Evolutionary conservation across 2,888 invertebrate species (phyloP), one percentile per base, ranked within the genome.

Genomic region (Hyalella azteca): DNA sequence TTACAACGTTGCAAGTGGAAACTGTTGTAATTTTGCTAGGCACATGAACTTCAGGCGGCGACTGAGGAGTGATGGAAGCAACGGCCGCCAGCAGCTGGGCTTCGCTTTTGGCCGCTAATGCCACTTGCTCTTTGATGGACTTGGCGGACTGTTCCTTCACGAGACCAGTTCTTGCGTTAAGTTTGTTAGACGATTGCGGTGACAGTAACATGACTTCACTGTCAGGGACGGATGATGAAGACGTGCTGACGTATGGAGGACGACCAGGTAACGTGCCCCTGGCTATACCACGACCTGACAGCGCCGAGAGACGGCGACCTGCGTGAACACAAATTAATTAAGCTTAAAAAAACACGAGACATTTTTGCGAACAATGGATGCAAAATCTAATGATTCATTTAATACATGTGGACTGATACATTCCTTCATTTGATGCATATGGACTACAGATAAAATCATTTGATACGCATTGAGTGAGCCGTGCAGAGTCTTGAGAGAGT

Each of bases 21-120:
- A 66, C 66, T 11, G 66, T 66, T 5, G 66, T 66, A 1, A 66
- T 36, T 19, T 66, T 66, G 39, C 36, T 66, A 19, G 32, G 36
- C 32, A 26, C 36, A 39, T 29, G 75, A 13, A 45, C 40, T 19
- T 75, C 45, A 26, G 75, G 75, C 45, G 45, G 75, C 15, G 45
- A 75, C 75, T 75, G 40, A 13, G 75, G 75, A n/a, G 75, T 75
- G 75, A 75, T 75, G 26, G 75, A 75, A 41, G 75, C 75, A 75
- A 75, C 45, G n/a, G 75, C 75, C n/a, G 75, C 75, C 45, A 75
- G 40, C 41, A 75, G 22, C 22, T 75, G 75, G 4, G 75, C 75
- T 39, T 75, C 75, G 11, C 41, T 45, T 19, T 41, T 22, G 22
- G 75, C 75, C 5, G 75, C 75, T 19, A 41, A 45, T 26, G 75